phyloP scores from a whole-genome alignment of 2,113 vertebrate genomes.

The Poicephalus meyeri region DNA sequence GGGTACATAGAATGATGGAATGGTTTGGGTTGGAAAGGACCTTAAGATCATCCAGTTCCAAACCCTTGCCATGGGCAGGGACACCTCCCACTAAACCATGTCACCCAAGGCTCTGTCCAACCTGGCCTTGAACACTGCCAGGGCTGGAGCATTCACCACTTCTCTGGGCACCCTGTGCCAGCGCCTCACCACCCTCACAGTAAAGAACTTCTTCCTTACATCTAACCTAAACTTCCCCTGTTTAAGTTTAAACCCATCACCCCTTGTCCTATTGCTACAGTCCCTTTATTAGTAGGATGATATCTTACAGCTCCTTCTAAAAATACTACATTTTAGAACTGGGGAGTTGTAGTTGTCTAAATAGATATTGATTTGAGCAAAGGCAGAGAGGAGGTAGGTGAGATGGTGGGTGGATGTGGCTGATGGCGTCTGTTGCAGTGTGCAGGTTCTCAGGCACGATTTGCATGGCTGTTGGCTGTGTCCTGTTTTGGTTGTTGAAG shows the following conservation, averaged over 20 bases:
- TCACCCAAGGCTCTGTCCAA: not conserved
- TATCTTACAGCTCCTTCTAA: not conserved
- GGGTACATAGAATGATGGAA: not conserved
- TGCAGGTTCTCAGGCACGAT: not conserved
- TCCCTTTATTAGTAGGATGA: not conserved
- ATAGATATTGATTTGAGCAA: not conserved
- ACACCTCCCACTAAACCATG: not conserved
- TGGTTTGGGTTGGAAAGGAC: not conserved
- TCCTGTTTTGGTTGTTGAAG: not conserved
- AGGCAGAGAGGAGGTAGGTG: not conserved
- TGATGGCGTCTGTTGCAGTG: rapidly evolving
- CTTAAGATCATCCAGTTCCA: not conserved
- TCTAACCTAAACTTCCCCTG: not conserved
- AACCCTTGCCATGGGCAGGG: not conserved
- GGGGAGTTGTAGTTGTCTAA: not conserved
- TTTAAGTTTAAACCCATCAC: not conserved
- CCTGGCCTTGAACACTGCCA: not conserved
- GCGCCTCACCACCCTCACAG: not conserved
- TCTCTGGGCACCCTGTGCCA: not conserved
- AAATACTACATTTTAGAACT: not conserved
- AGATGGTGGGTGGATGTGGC: not conserved
- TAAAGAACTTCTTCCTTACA: not conserved
- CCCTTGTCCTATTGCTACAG: not conserved
- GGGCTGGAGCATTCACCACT: not conserved
- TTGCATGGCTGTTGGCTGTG: not conserved